Base-by-base conservation (phyloP, 2,113 vertebrate genomes). In the Meles meles region DNA sequence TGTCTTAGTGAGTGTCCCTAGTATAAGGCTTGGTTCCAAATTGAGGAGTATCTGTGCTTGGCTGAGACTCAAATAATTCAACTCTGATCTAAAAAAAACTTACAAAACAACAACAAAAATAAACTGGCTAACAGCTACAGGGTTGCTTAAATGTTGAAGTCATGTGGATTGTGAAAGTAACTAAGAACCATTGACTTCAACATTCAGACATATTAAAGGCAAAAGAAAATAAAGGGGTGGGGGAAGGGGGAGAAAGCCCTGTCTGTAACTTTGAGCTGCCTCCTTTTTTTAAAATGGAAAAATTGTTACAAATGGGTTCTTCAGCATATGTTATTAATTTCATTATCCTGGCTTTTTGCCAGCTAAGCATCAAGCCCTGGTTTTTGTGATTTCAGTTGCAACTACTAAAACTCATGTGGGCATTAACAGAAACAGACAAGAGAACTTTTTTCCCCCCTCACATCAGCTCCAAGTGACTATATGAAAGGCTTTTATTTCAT, bases 251-350 rank as follows among this genome's bases (percentile, higher is more conserved):
- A 98, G 97, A 98, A 98, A 98, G 95, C 97, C 95, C 96, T 98
- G 98, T 98, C 98, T 98, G 98, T 98, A 98, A 98, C 98, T 99
- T 99, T 98, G 98, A 98, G 98, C 97, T 98, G 98, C 96, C 98
- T 98, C 98, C 89, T 98, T 98, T 98, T 95, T 97, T 98, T 97
- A 92, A 79, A 79, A 98, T 98, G 98, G 97, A 99, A 99, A 98
- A 98, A 98, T 98, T 99, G 98, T 98, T 99, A 99, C 98, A 99
- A 99, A 99, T 98, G 98, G 97, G 95, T 98, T 99, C 98, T 99
- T 99, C 98, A 98, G 97, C 99, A 99, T 99, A 98, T 99, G 99
- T 99, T 99, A 98, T 98, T 99, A 99, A 99, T 99, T 99, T 98
- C 97, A 96, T 93, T 97, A 95, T 95, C 90, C 96, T 99, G 99